Evolutionary conservation across 1,140 invertebrate genomes (phyloP), one percentile per base, ranked within the genome.

Genomic region (Drosophila pallidifrons): DNA sequence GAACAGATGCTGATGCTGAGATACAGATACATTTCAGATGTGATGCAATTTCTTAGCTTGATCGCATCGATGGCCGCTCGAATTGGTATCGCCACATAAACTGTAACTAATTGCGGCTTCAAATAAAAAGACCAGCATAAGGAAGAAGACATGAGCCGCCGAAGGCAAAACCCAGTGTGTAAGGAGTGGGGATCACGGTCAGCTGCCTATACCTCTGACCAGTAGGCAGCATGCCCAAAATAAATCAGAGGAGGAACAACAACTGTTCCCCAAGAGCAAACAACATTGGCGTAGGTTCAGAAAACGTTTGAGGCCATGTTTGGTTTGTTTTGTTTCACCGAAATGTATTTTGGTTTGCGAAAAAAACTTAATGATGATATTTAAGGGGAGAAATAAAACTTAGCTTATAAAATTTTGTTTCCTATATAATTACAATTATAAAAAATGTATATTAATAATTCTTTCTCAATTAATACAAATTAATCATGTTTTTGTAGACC

Each of bases 31-130:
- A 57, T 45, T 70, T 13, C 5, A 55, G 8, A 35, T 54, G 16
- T 69, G 59, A 67, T 68, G 66, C 72, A 67, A 67, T 74, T 75
- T 81, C 67, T 75, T 55, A 67, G 55, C 45, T 43, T 68, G 85
- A 87, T 86, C 75, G 58, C 58, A 82, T 87, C 83, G 82, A 88
- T 87, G 76, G 79, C 55, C 78, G 32, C 65, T 69, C 35, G 75
- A 68, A 78, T 82, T 64, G 77, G 73, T 66, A 88, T 82, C 77
- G 81, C 75, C 83, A 76, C 77, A 86, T 88, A 90, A 89, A 88
- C 67, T 91, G 91, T 91, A 85, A 83, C 91, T 91, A 91, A 91
- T 91, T 91, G 90, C 75, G 82, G 90, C 82, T 81, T 87, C 74
- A 91, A 88, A 90, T 90, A 88, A 91, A 89, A 78, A 91, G 35